A percentile compares a stretch with the other conserved stretches of the same genome.
These are phyloP conservation scores for Porites cylindrica DNA, from an alignment of 92 coral and sea anemone genomes.

Conservation along the genomic window DNA sequence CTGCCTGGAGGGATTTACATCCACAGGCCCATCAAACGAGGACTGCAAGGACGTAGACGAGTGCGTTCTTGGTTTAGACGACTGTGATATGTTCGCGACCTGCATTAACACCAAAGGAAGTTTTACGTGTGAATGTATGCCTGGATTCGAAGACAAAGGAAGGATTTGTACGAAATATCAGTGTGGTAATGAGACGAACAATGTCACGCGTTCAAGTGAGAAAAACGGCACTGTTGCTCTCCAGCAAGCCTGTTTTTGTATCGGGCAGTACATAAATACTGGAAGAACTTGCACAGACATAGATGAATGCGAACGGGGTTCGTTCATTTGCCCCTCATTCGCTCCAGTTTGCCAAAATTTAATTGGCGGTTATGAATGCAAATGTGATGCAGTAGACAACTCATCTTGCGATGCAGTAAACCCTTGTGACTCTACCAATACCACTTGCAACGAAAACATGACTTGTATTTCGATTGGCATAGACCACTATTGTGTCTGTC, in stretches of 20 bases:
- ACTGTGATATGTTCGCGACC: slow-evolving; percentile 60
- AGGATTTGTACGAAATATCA: slow-evolving; percentile 57
- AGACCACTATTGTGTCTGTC: slow-evolving; percentile 76
- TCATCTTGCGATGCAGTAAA: slow-evolving; percentile 62
- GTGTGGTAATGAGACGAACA: slow-evolving; percentile 39
- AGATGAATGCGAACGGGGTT: slow-evolving; percentile 65
- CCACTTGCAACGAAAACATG: slow-evolving; percentile 61
- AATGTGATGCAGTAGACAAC: slow-evolving; percentile 66
- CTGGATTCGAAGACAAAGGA: slow-evolving; percentile 67
- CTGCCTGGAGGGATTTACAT: slow-evolving; percentile 69
- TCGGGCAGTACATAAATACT: slow-evolving; percentile 55
- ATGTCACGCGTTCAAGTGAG: neutral
- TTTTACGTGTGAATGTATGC: slow-evolving; percentile 55
- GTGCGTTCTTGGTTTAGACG: slow-evolving; percentile 58
- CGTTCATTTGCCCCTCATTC: slow-evolving; percentile 41
- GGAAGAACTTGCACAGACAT: slow-evolving; percentile 58
- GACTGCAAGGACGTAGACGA: slow-evolving; percentile 68
- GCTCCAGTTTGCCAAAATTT: slow-evolving; percentile 73
- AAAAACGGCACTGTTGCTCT: neutral
- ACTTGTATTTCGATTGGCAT: slow-evolving; percentile 66
- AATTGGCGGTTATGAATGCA: slow-evolving; percentile 74
- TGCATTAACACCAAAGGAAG: slow-evolving; percentile 74
- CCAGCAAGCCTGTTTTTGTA: slow-evolving; percentile 51
- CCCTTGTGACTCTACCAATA: slow-evolving; percentile 64
- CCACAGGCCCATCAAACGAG: slow-evolving; percentile 40